Conservation (phyloP, 2,797 vertebrate genomes). For the Megalops cyprinoides region DNA sequence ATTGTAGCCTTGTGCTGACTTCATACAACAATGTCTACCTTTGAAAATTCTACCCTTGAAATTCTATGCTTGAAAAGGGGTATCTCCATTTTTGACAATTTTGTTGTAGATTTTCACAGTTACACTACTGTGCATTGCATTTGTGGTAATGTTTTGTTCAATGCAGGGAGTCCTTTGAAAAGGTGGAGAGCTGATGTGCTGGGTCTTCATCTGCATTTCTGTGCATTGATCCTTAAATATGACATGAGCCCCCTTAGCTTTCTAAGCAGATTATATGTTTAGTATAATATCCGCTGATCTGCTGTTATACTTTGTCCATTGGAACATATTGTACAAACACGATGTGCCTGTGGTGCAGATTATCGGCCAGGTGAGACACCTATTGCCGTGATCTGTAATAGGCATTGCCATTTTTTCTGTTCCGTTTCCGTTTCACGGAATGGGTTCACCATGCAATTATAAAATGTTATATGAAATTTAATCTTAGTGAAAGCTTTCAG, state of each 20-base stretch:
- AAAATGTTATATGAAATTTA: neutral
- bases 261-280: constrained; percentile 25
- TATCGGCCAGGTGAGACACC: neutral
- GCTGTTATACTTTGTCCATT: constrained; percentile 17
- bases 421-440: neutral
- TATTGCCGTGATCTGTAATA: neutral
- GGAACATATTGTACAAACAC: constrained; percentile 29
- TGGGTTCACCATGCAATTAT: neutral
- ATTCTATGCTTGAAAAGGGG: neutral
- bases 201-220: constrained; percentile 2
- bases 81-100: neutral
- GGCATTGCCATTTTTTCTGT: neutral
- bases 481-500: neutral
- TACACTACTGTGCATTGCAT: neutral
- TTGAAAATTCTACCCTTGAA: too few species aligned
- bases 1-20: too few species aligned
- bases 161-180: neutral
- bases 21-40: too few species aligned
- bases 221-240: constrained; percentile 25
- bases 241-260: constrained; percentile 27
- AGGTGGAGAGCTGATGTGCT: neutral
- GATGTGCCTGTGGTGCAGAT: neutral
- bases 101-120: neutral
- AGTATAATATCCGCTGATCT: constrained; percentile 24
- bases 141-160: neutral